Conservation (phyloP, 2,888 invertebrate species). For the Lissocephala sabroskyi region DNA sequence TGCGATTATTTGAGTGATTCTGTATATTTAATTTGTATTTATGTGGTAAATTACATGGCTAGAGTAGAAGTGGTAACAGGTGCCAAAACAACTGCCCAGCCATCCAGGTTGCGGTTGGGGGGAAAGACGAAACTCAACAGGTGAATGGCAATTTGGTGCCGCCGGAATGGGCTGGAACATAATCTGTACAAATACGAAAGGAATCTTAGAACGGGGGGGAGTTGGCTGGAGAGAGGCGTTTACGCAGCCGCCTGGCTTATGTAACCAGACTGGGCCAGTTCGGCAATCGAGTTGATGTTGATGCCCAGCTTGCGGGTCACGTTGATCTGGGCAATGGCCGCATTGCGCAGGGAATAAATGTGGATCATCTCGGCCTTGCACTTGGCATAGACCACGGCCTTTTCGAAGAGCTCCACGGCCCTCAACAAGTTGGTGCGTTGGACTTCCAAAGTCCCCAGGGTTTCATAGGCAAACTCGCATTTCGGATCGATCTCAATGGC, state of each 20-base stretch:
- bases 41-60: too few species aligned
- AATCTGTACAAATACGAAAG: too few species aligned
- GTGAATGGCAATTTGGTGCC: too few species aligned
- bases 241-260: conserved; percentile 31
- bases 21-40: too few species aligned
- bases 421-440: conserved; percentile 86
- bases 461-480: conserved; percentile 96
- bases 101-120: too few species aligned
- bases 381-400: conserved; percentile 88
- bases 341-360: conserved; percentile 90
- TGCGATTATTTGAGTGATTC: too few species aligned
- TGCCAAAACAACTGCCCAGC: too few species aligned
- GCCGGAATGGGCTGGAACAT: too few species aligned
- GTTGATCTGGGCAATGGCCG: conserved; percentile 90
- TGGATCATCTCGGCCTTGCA: conserved; percentile 93
- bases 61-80: too few species aligned
- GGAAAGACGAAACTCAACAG: too few species aligned
- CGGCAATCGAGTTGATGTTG: conserved; percentile 72
- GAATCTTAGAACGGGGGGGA: too few species aligned
- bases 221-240: too few species aligned
- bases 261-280: conserved; percentile 53
- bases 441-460: conserved; percentile 94
- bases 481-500: conserved; percentile 91
- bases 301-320: conserved; percentile 84
- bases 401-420: conserved; percentile 90